Base-by-base conservation (phyloP, 1,140 invertebrate species). In the Platorchestia sp. region DNA sequence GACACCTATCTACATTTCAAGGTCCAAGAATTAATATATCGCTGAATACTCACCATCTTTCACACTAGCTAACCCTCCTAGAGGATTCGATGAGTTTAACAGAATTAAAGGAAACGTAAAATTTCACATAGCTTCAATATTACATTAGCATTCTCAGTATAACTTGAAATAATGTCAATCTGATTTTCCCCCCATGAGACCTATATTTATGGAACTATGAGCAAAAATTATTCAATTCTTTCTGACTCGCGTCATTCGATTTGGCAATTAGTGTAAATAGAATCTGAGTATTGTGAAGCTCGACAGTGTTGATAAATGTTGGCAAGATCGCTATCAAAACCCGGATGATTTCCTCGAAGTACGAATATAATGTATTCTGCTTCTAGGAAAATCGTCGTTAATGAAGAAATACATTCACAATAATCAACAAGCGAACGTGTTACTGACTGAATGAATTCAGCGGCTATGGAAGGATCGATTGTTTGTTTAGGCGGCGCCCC, bases 271-370 rank as follows among this genome's bases (percentile, higher is more conserved):
- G 27, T 36, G 27, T 3, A 75, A 75, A 75, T 75, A 10, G 14
- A 75, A 75, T 75, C 59, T 19, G 59, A 75, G 59, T 75, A 75
- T 75, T 27, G 59, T 3, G 36, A 75, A 42, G 41, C 87, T 41
- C n/a, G 87, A 89, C 87, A 89, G 22, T 42, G n/a, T 89, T 42
- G 87, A 89, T 89, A 42, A 89, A 89, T 89, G 87, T 42, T 6
- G 41, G 87, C 41, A 89, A 42, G 87, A 89, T 89, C 43, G 1
- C 16, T 41, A 89, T 89, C 87, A 16, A 16, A 89, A 16, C 87
- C 27, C 87, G 6, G 87, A 89, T 3, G 87, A 89, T 89, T 89
- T 89, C 87, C 41, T 89, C 14, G 87, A 89, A 89, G 42, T 27
- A 42, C 16, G 41, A 89, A 89, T 89, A 42, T 89, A 5, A 19